Base-by-base conservation (phyloP, 2,888 invertebrate species). In the Eupeodes latifasciatus region DNA sequence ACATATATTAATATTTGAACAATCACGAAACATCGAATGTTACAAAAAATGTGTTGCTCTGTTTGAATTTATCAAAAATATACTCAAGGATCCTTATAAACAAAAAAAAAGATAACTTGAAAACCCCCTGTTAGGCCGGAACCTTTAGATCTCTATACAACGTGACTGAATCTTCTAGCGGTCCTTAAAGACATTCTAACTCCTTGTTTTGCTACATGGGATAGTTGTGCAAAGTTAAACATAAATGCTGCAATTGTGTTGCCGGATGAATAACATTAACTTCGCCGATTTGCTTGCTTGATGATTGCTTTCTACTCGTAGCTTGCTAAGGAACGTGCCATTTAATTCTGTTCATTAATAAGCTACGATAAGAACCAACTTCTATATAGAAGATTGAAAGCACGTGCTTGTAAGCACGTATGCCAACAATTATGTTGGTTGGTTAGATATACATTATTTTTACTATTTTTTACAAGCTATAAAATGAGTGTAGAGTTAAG, bases 351-450 rank as follows among this genome's bases (percentile, higher is more conserved):
- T 40, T 14, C 66, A 66, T 47, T 47, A 44, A 66, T 47, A 19
- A 19, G 27, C 19, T 27, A 3, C 5, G 1, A 4, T 14, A 5
- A 40, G 9, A 40, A 40, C 5, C 40, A 27, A 27, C 27, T 3
- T 27, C 27, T 27, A 3, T 27, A 27, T 27, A 27, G 40, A 40
- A 40, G 40, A 40, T 40, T 62, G 3, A 12, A 66, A 27, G 53
- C 67, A 69, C 67, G 67, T 69, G 67, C 67, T 53, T 51, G 36
- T 16, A 36, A 69, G 34, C 67, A 69, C 67, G 67, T 69, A 69
- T 40, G 40, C 10, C 12, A 36, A 5, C 51, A 36, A 53, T 16
- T 16, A 36, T 53, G 47, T 7, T 27, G 36, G 51, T 34, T 34
- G 27, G 47, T 10, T 49, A 4, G 10, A 49, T 47, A 47, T 40